Evolutionary conservation across 2,113 vertebrate species (phyloP).

Genomic region (rabbit (Oryctolagus cuniculus)): mOryCun1.1 NC_091434.1:110881001-110881500

Average conservation of each 20-base stretch:
- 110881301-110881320: constrained; percentile 23
- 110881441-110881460: constrained; percentile 49
- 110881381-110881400: neutral
- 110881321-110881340: neutral
- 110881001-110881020: neutral
- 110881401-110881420: neutral
- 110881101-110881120: neutral
- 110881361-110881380: constrained; percentile 60
- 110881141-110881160: neutral
- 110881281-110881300: constrained; percentile 56
- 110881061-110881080: neutral
- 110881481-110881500: constrained; percentile 74
- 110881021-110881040: neutral
- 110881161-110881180: neutral
- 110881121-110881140: neutral
- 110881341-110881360: constrained; percentile 52
- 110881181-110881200: too few relatives aligned
- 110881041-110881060: neutral
- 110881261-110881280: constrained; percentile 67
- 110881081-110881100: neutral
- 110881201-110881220: neutral
- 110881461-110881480: constrained; percentile 31
- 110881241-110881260: constrained; percentile 16
- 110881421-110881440: neutral
- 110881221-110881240: constrained; percentile 17